Evolutionary conservation across 1,140 invertebrate species (phyloP), one percentile per base, ranked within the genome.

Genomic region (Drosophila pachea): DNA sequence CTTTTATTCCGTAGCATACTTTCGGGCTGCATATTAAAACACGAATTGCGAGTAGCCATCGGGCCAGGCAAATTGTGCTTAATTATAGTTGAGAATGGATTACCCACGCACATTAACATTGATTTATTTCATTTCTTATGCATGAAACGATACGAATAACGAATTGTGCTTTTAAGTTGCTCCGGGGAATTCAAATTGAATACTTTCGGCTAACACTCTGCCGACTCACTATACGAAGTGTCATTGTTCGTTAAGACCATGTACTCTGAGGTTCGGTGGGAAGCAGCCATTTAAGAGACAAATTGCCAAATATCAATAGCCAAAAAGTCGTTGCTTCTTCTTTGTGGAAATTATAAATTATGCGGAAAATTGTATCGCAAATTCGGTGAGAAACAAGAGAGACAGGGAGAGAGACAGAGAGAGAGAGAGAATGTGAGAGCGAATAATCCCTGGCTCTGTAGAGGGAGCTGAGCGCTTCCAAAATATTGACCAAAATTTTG

Each of bases 1-100:
- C 40, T 59, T 43, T 47, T 50, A 43, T 64, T 42, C 22, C 66
- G 40, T 64, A 43, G 52, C 66, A 56, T 56, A 69, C 45, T 59
- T 52, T 58, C 32, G 45, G 11, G 61, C 12, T 35, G 31, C 42
- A 45, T 40, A 22, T 22, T 22, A 22, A 22, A 22, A 22, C 22
- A 36, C 11, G 7, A 22, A 47, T 7, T 4, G 29, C 16, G 6
- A 22, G 5, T 7, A n/a, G n/a, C n/a, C n/a, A n/a, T 31, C 4
- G 33, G 14, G 11, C 42, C 43, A 4, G 31, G 9, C 31, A 16
- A 43, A 56, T 56, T 56, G 40, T 33, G 31, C 33, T 32, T 32
- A 56, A 33, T 45, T 32, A 56, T 22, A 56, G 22, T 56, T 14
- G 42, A 4, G 6, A 36, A 22, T 11, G 9, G 9, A 4, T 38